Conservation (phyloP, 2,113 vertebrate species). For the Pleuronectes platessa region DNA sequence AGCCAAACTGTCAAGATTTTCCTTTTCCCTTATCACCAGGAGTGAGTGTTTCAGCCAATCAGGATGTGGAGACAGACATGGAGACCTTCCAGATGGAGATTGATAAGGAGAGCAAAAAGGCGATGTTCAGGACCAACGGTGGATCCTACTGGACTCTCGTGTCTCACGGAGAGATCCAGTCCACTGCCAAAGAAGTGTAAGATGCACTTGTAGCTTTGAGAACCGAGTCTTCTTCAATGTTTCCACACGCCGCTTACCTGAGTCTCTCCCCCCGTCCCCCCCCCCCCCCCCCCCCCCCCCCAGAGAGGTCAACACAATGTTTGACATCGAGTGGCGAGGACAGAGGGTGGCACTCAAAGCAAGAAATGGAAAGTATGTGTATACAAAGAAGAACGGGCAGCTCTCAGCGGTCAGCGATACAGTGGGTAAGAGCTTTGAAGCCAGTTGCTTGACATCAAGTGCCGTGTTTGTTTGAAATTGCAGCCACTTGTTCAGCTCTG, state of each 20-base stretch:
- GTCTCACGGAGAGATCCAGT: constrained; percentile 92
- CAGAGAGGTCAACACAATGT: constrained; percentile 92
- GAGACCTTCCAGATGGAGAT: constrained; percentile 98
- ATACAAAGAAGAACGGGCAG: constrained; percentile 97
- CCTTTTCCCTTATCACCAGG: constrained; percentile 77
- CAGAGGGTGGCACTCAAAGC: constrained; percentile 91
- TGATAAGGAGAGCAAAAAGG: constrained; percentile 89
- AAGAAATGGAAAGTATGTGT: constrained; percentile 93
- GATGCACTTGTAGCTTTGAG: constrained; percentile 39
- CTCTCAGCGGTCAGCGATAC: constrained; percentile 91
- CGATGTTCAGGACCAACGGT: constrained; percentile 90
- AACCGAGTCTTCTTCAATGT: background rate
- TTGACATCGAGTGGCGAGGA: constrained; percentile 94
- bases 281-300: background rate
- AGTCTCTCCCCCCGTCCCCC: background rate
- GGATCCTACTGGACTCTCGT: constrained; percentile 96
- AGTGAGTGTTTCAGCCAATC: constrained; percentile 95
- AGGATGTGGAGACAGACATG: constrained; percentile 92
- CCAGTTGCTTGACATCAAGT: background rate
- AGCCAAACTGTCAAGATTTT: background rate
- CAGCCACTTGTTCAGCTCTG: too few relatives aligned
- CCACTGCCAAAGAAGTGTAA: constrained; percentile 92
- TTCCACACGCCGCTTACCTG: background rate
- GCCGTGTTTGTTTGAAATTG: constrained; percentile 4
- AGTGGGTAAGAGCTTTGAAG: constrained; percentile 84